phyloP scores from a whole-genome alignment of 2,113 vertebrate species.

The Hippopotamus amphibius region DNA sequence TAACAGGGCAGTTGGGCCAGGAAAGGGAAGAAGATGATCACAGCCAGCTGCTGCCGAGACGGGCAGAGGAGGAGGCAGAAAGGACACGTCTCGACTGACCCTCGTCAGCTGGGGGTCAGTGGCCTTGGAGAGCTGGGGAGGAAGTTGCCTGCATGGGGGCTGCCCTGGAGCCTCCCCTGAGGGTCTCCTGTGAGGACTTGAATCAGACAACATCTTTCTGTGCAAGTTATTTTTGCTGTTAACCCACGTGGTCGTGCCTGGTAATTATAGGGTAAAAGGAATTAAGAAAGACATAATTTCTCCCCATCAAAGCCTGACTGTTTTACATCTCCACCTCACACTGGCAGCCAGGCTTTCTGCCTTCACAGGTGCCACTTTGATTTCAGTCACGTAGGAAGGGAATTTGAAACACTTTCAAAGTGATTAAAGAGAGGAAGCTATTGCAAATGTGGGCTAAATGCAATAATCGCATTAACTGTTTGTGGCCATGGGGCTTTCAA shows the following conservation, averaged over 20 bases:
- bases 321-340: slow-evolving; percentile 57
- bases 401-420: slow-evolving; percentile 66
- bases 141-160: background rate
- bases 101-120: too few relatives aligned
- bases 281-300: slow-evolving; percentile 77
- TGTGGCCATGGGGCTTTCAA: background rate
- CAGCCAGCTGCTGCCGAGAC: background rate
- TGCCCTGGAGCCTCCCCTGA: accelerated
- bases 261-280: slow-evolving; percentile 75
- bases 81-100: accelerated
- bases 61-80: background rate
- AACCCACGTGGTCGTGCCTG: slow-evolving; percentile 62
- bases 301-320: slow-evolving; percentile 67
- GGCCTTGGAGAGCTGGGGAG: background rate
- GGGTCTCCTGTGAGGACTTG: background rate
- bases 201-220: background rate
- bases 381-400: slow-evolving; percentile 62
- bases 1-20: background rate
- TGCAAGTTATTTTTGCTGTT: slow-evolving; percentile 75
- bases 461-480: slow-evolving; percentile 55
- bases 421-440: slow-evolving; percentile 72
- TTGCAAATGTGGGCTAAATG: slow-evolving; percentile 53
- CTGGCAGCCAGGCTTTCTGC: slow-evolving; percentile 45
- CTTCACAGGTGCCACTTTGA: slow-evolving; percentile 75
- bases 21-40: too few relatives aligned